These are phyloP conservation scores for Pediacus dermestoides DNA, from an alignment of 2,888 invertebrate genomes.

Conservation along the genomic window DNA sequence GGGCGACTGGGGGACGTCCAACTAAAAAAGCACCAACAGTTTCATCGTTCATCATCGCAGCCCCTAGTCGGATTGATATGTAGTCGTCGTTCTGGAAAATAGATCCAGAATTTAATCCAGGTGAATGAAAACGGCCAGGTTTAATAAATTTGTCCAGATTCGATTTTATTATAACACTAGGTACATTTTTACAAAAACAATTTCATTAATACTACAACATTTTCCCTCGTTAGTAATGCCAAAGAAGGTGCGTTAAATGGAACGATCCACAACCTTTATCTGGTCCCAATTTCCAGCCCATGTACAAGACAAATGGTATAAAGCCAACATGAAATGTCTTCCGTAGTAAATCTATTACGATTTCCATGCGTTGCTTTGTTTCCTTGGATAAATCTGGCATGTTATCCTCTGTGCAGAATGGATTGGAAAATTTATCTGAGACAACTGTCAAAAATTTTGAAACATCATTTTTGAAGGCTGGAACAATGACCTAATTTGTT, in stretches of 20 bases:
- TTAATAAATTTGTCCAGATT: too few relatives aligned
- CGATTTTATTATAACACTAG: too few relatives aligned
- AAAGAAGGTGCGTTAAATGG: constrained; percentile 35
- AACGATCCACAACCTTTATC: constrained; percentile 33
- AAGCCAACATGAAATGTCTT: constrained; percentile 33
- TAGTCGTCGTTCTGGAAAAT: constrained; percentile 51
- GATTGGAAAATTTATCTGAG: too few relatives aligned
- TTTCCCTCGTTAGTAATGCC: constrained; percentile 31
- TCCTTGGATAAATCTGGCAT: constrained; percentile 28
- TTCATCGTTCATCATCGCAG: constrained; percentile 49
- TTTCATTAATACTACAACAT: neutral
- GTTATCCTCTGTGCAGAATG: too few relatives aligned
- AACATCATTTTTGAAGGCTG: too few relatives aligned
- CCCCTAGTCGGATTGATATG: constrained; percentile 50
- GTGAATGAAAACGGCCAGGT: too few relatives aligned
- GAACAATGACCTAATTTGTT: too few relatives aligned
- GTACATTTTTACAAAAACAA: too few relatives aligned
- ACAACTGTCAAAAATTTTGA: too few relatives aligned
- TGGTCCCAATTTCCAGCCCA: constrained; percentile 38
- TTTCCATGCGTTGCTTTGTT: constrained; percentile 28
- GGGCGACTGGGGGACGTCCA: constrained; percentile 27
- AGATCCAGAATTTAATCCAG: too few relatives aligned
- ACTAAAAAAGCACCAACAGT: constrained; percentile 47
- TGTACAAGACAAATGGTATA: constrained; percentile 37
- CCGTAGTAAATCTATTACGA: constrained; percentile 27